A percentile compares a stretch with the other conserved stretches of the same genome.
These are phyloP conservation scores for Carposina sasakii DNA, from an alignment of 1,140 invertebrate species.

Conservation along the genomic window DNA sequence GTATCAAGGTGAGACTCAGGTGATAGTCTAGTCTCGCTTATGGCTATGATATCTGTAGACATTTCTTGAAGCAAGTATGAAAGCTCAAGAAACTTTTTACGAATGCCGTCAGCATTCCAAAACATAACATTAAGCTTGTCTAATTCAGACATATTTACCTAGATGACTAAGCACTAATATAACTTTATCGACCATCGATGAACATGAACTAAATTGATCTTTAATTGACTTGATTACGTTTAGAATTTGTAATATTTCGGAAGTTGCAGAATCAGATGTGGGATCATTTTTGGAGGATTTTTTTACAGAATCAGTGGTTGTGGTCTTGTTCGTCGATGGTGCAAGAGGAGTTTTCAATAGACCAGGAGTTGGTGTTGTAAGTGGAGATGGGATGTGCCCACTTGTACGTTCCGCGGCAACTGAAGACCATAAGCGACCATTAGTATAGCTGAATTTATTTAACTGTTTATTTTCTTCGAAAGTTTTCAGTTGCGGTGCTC, in stretches of 20 bases:
- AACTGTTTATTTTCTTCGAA: neutral
- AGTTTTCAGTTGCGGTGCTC: neutral
- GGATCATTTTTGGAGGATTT: neutral
- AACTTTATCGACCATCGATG: conserved; percentile 1
- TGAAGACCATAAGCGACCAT: neutral
- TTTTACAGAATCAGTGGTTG: too few species aligned
- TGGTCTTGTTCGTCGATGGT: too few species aligned
- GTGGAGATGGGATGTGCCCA: too few species aligned
- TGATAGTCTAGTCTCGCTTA: neutral
- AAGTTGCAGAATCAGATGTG: neutral
- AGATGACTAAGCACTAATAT: neutral
- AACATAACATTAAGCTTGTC: neutral
- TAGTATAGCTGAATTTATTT: neutral
- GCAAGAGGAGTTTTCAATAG: too few species aligned
- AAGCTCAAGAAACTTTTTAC: neutral
- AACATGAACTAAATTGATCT: conserved; percentile 10
- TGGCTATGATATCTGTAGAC: neutral
- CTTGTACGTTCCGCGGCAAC: neutral
- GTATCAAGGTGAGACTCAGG: neutral
- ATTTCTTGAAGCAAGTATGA: neutral
- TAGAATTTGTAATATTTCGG: neutral
- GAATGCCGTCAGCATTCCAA: conserved; percentile 4
- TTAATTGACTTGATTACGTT: neutral
- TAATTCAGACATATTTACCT: conserved; percentile 1
- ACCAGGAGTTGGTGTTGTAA: too few species aligned